Base-by-base conservation (phyloP, 2,888 invertebrate genomes). In the Chelonus formosanus region DNA sequence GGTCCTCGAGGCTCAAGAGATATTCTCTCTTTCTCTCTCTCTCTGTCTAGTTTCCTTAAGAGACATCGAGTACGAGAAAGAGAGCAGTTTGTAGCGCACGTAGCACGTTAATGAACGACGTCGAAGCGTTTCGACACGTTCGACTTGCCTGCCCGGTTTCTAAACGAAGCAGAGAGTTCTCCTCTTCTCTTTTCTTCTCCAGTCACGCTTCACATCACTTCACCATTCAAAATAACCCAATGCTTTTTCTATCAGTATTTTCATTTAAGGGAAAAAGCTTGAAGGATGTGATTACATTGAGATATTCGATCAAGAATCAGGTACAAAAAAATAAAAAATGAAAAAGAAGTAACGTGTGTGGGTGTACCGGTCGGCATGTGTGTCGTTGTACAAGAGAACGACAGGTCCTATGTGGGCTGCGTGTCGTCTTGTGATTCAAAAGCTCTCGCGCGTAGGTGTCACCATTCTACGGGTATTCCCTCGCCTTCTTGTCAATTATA, bases 351-450 rank as follows among this genome's bases (percentile, higher is more conserved):
- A 56, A 56, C 48, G 10, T 10, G 53, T 45, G 66, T 66, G 56
- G 66, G 66, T 52, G 66, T 60, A 57, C 61, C 50, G 59, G 64
- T 60, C 60, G 47, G 43, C 20, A 32, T 55, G 59, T 53, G 60
- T 60, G 65, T 65, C 65, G 60, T 60, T 58, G 60, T 35, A 52
- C 61, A 52, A 52, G 35, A 48, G 56, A 65, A 72, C 76, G 78
- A 77, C 78, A 76, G 75, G 75, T 76, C 74, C 75, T 65, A 74
- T 74, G 78, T 78, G 76, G 76, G 78, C 74, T 71, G 76, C 20
- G 20, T 68, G 68, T 68, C 73, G 71, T 65, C 57, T 45, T 40
- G 52, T 10, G 66, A 55, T 54, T 66, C 56, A 61, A 69, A 47
- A 62, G 20, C 56, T 61, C 56, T 20, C 52, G 61, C 57, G 57